Evolutionary conservation across 2,888 invertebrate genomes (phyloP).

Genomic region (Melikaiella ostensackeni): DNA sequence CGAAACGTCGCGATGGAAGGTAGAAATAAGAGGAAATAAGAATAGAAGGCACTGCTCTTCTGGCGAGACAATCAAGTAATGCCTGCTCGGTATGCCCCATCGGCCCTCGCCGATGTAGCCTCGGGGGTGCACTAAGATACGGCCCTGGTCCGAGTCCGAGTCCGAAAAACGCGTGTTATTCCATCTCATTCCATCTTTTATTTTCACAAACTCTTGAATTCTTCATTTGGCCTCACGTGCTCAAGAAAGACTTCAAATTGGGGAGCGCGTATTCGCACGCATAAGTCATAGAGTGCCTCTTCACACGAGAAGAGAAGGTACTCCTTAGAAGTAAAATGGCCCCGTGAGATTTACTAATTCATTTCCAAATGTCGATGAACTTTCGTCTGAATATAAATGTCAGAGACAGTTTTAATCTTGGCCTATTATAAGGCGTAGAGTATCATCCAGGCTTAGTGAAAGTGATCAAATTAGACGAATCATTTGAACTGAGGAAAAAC

Average conservation of each 20-base stretch:
- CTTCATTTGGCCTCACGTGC: constrained; percentile 45
- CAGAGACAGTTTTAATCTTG: too few species aligned
- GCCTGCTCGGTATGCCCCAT: constrained; percentile 75
- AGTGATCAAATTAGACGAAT: too few species aligned
- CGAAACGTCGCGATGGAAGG: constrained; percentile 35
- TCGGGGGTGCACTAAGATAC: constrained; percentile 72
- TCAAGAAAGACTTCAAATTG: neutral
- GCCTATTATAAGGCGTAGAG: too few species aligned
- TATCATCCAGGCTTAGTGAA: too few species aligned
- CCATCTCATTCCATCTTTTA: constrained; percentile 46
- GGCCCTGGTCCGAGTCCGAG: constrained; percentile 46
- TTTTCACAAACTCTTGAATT: constrained; percentile 51
- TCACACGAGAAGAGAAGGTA: neutral
- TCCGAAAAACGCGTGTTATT: constrained; percentile 40
- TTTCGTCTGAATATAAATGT: neutral
- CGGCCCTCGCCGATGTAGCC: constrained; percentile 62
- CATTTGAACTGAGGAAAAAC: too few species aligned
- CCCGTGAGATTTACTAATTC: neutral
- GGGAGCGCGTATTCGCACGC: neutral
- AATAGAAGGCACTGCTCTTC: constrained; percentile 51
- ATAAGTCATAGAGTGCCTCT: neutral
- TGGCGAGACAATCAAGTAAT: constrained; percentile 75
- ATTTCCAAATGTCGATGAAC: neutral
- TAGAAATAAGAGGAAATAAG: constrained; percentile 50
- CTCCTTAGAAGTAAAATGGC: neutral